phyloP scores from a whole-genome alignment of 2,888 invertebrate species.

The Mimachlamys varia region DNA sequence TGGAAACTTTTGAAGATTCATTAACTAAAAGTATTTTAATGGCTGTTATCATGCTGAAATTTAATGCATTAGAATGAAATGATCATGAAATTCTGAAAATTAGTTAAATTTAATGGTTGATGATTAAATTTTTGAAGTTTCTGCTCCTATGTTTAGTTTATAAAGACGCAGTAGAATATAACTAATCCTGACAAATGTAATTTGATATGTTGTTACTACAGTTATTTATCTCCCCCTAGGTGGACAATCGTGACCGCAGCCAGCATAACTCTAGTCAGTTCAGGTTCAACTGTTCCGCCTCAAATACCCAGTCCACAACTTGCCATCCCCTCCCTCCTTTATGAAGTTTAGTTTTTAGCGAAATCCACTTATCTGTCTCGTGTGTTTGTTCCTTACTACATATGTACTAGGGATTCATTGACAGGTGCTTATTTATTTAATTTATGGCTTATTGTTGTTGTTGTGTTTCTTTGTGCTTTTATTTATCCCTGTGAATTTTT shows the following conservation, averaged over 20 bases:
- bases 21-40: background rate
- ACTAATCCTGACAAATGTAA: background rate
- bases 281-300: background rate
- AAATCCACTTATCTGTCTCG: slow-evolving; percentile 5
- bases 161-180: too few relatives aligned
- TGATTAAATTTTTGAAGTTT: background rate
- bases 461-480: slow-evolving; percentile 27
- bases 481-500: slow-evolving; percentile 36
- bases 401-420: background rate
- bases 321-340: background rate
- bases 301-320: background rate
- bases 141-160: background rate
- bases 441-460: slow-evolving; percentile 20
- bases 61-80: background rate
- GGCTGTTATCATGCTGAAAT: background rate
- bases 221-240: background rate
- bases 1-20: background rate
- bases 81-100: background rate
- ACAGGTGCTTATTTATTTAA: slow-evolving; percentile 28
- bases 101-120: background rate
- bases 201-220: background rate
- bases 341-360: background rate
- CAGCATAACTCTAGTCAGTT: slow-evolving; percentile 20
- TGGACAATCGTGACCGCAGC: background rate
- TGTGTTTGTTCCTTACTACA: background rate